Conservation (phyloP, 2,113 vertebrate species). For the Ellobius talpinus region DNA sequence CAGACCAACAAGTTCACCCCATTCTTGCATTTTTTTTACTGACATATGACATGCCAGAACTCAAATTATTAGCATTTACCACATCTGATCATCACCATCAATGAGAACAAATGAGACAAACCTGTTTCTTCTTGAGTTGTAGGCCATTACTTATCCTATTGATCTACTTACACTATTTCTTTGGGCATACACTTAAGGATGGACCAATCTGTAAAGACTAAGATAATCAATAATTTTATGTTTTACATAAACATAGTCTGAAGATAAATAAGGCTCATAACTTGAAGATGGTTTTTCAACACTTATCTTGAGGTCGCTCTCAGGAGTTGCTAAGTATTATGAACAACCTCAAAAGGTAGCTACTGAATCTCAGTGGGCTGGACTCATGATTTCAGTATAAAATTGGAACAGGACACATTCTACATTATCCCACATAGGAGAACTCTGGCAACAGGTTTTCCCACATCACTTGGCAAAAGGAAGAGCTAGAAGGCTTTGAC, state of each 20-base stretch:
- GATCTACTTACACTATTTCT: neutral
- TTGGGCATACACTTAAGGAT: neutral
- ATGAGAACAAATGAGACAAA: neutral
- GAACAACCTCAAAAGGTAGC: neutral
- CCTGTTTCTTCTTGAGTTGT: neutral
- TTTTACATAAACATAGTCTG: neutral
- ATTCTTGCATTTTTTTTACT: constrained; percentile 9
- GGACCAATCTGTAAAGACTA: neutral
- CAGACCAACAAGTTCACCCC: neutral
- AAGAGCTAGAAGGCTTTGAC: neutral
- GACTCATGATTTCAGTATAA: neutral
- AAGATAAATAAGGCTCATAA: neutral
- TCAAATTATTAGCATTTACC: neutral
- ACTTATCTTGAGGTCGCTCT: neutral
- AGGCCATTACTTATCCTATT: neutral
- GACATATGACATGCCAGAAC: neutral
- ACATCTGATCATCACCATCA: neutral
- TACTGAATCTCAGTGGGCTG: neutral
- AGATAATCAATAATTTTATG: neutral
- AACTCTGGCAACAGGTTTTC: neutral
- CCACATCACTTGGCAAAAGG: neutral
- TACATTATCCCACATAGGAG: neutral
- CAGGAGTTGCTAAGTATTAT: neutral
- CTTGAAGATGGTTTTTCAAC: neutral
- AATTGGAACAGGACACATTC: neutral